phyloP scores from a whole-genome alignment of 2,113 vertebrate genomes.

The Triplophysa rosa region DNA sequence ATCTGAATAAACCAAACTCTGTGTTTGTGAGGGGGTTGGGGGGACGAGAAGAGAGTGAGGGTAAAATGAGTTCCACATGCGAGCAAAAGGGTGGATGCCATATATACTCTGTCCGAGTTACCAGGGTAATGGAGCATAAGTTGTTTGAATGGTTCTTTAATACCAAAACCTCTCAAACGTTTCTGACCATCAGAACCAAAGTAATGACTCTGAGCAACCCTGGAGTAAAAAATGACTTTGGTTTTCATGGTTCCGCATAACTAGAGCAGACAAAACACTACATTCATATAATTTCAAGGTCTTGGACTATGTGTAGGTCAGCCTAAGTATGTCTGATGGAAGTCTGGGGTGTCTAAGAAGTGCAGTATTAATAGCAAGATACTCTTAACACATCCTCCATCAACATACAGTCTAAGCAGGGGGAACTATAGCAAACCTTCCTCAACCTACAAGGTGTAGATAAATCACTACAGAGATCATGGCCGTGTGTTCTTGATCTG shows the following conservation, averaged over 20 bases:
- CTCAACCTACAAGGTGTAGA: constrained; percentile 10
- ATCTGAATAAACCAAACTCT: constrained; percentile 13
- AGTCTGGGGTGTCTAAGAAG: neutral
- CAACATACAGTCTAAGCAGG: neutral
- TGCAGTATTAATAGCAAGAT: neutral
- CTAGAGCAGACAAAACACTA: too few relatives aligned
- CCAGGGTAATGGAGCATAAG: constrained; percentile 19
- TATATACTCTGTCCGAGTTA: constrained; percentile 25
- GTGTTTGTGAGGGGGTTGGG: constrained; percentile 23
- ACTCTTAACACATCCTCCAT: constrained; percentile 4
- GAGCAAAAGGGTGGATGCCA: constrained; percentile 16
- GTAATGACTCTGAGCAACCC: constrained; percentile 7
- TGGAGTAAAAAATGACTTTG: constrained; percentile 50
- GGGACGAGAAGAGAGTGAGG: constrained; percentile 29
- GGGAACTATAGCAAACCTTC: neutral
- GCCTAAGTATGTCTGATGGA: neutral
- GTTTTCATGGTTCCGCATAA: constrained; percentile 44
- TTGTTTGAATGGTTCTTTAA: constrained; percentile 31
- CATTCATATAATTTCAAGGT: too few relatives aligned
- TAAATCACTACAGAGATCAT: constrained; percentile 13
- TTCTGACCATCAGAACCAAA: neutral
- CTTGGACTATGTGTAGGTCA: constrained; percentile 8
- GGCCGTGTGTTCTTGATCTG: constrained; percentile 21
- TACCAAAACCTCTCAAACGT: constrained; percentile 8
- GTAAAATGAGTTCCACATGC: constrained; percentile 76